phyloP scores from a whole-genome alignment of 2,113 vertebrate species.

The Pedionomus torquatus region DNA sequence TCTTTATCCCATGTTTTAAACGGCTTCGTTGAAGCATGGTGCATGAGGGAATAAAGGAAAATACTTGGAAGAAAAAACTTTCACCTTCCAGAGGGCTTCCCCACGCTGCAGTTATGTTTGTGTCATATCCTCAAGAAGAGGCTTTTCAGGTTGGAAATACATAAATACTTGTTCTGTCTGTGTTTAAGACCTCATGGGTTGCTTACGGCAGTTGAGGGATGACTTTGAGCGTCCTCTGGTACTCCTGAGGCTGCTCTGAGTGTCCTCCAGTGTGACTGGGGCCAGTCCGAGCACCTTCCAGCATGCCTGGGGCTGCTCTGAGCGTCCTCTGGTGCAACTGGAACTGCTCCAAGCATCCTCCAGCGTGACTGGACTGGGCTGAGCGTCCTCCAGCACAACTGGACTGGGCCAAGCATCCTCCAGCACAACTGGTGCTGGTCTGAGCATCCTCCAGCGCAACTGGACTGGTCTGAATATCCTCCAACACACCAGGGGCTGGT shows the following conservation, averaged over 20 bases:
- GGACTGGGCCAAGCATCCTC: not conserved
- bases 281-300: not conserved
- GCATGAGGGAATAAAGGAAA: accelerated
- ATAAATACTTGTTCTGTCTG: not conserved
- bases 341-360: not conserved
- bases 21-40: not conserved
- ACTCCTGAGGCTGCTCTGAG: accelerated
- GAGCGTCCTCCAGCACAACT: too few relatives aligned
- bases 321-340: not conserved
- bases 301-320: too few relatives aligned
- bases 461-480: too few relatives aligned
- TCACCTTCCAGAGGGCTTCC: not conserved
- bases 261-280: not conserved
- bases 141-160: not conserved
- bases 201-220: not conserved
- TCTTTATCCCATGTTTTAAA: not conserved
- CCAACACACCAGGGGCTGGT: too few relatives aligned
- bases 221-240: not conserved
- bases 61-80: not conserved
- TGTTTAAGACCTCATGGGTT: not conserved
- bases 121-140: not conserved
- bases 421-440: accelerated
- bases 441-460: too few relatives aligned
- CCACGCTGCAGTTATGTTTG: accelerated
- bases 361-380: too few relatives aligned